Base-by-base conservation (phyloP, 2,797 vertebrate species). In the Siniperca undulata region DNA sequence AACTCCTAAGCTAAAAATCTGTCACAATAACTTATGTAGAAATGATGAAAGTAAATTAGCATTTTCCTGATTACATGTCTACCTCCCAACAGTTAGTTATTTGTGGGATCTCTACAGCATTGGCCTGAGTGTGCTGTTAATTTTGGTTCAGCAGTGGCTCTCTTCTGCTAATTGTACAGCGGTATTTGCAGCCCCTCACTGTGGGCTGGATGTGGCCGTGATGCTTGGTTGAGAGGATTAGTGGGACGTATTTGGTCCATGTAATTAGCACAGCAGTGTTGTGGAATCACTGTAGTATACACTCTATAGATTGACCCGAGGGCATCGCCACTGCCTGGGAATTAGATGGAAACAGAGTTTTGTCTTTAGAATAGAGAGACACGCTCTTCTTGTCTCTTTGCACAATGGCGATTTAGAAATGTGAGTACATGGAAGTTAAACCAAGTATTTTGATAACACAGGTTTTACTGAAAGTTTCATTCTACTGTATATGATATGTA, bases 211-310 rank as follows among this genome's bases (percentile, higher is more conserved):
- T 61, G 82, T 80, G 69, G 70, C 79, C 64, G 81, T 77, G 85
- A 83, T 82, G 75, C 84, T 86, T 78, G 80, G 74, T 30, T 83
- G 89, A 90, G 89, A 92, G 89, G 90, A 93, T 92, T 92, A 92
- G 82, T 82, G 70, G 80, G 77, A 87, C 81, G 62, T 80, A 82
- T 89, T 84, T 87, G 74, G 87, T 79, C 80, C 77, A 48, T 91
- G 91, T 93, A 92, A 91, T 94, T 94, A 91, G 87, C 89, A 66
- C 86, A 84, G 78, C 83, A 71, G 64, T 83, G 86, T 86, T 77
- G 80, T 90, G 86, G 87, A 88, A 86, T 85, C 85, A 72, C 86
- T 82, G 73, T 84, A 78, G 72, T 83, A 81, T 60, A 69, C 77
- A 68, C 74, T 71, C 60, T 83, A 80, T 88, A 86, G 83, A 89